phyloP scores from a whole-genome alignment of 1,140 invertebrate species.

The Eueides isabella region DNA sequence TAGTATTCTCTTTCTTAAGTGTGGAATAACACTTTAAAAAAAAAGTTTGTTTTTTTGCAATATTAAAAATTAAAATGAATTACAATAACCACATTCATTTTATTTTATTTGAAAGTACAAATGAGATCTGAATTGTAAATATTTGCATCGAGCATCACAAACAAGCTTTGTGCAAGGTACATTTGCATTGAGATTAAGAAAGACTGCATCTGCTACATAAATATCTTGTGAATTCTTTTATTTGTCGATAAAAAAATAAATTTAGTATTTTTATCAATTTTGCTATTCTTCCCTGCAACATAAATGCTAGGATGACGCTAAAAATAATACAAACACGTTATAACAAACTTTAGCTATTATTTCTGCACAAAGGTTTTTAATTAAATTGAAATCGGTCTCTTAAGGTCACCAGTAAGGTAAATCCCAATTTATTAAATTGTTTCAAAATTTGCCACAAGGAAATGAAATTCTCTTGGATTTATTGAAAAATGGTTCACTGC shows the following conservation, averaged over 20 bases:
- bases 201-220: slow-evolving; percentile 29
- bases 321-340: no score
- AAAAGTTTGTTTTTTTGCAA: no score
- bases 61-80: no score
- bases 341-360: neutral
- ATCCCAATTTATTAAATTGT: slow-evolving; percentile 24
- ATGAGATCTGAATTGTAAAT: slow-evolving; percentile 5
- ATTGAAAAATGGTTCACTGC: slow-evolving; percentile 27
- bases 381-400: neutral
- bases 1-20: no score
- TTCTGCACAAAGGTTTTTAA: neutral
- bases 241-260: no score
- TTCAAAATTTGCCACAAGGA: slow-evolving; percentile 22
- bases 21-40: no score
- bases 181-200: slow-evolving; percentile 41
- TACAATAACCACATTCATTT: no score
- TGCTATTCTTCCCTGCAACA: no score
- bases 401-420: slow-evolving; percentile 17
- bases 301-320: no score
- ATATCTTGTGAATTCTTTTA: neutral
- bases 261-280: no score
- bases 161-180: slow-evolving; percentile 29
- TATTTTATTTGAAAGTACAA: neutral
- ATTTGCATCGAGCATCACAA: neutral
- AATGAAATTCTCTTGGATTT: slow-evolving; percentile 9